Evolutionary conservation across 2,113 vertebrate species (phyloP).

Genomic region (Mesoclemmys tuberculata): DNA sequence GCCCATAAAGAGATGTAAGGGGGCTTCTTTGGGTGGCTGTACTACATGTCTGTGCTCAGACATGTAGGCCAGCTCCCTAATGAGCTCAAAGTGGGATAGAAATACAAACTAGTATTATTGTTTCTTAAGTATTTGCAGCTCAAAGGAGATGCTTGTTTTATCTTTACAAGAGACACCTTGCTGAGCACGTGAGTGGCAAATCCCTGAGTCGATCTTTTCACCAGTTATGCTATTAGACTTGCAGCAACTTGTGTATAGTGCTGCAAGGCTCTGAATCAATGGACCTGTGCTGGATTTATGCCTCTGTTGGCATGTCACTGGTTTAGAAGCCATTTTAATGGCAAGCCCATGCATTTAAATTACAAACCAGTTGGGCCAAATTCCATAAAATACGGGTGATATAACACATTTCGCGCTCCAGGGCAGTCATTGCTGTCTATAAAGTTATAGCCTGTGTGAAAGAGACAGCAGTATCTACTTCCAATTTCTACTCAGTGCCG

Average conservation of each 20-base stretch:
- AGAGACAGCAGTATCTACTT: slow-evolving; percentile 5
- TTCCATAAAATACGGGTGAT: slow-evolving; percentile 64
- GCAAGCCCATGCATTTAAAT: slow-evolving; percentile 71
- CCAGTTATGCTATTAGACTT: slow-evolving; percentile 25
- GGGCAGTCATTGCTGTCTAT: slow-evolving; percentile 48
- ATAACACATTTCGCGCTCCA: slow-evolving; percentile 56
- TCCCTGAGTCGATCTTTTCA: slow-evolving; percentile 29
- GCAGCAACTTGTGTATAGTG: slow-evolving; percentile 38
- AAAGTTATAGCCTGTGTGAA: slow-evolving; percentile 31
- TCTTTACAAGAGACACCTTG: not conserved
- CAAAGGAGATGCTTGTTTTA: not conserved
- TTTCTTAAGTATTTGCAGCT: not conserved
- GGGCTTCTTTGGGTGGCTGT: not conserved
- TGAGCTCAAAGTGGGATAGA: not conserved
- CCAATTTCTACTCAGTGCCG: not conserved
- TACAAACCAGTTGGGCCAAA: slow-evolving; percentile 62
- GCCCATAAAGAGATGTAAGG: not conserved
- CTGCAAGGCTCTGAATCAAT: slow-evolving; percentile 56
- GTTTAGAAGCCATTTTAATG: slow-evolving; percentile 59
- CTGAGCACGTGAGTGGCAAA: not conserved
- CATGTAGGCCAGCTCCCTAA: not conserved
- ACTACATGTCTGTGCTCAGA: not conserved
- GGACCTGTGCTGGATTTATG: slow-evolving; percentile 58
- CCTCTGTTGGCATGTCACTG: slow-evolving; percentile 45
- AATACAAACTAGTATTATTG: not conserved